These are phyloP conservation scores for Nettapus auritus DNA, from an alignment of 2,113 vertebrate species.

Conservation along the genomic window DNA sequence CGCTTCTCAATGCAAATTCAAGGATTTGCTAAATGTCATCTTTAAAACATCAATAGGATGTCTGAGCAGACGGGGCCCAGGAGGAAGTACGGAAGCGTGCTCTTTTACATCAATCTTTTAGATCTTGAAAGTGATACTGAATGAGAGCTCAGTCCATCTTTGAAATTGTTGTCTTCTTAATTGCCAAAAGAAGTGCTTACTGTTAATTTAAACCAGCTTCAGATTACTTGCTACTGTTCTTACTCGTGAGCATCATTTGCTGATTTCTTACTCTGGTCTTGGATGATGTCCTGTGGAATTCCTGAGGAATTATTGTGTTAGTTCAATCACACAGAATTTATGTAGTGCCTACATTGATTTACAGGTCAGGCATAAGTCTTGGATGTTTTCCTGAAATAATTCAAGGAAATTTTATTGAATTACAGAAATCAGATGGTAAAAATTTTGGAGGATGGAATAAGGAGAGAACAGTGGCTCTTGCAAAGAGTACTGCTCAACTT, in stretches of 20 bases:
- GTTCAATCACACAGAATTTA: not conserved
- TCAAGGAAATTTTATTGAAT: not conserved
- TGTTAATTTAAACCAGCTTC: not conserved
- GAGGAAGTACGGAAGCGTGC: not conserved
- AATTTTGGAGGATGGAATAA: not conserved
- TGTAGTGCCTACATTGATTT: not conserved
- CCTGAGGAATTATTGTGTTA: not conserved
- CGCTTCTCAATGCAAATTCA: not conserved
- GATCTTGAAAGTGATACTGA: not conserved
- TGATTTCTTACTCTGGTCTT: not conserved
- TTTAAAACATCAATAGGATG: not conserved
- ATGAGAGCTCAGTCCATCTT: not conserved
- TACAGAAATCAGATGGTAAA: not conserved
- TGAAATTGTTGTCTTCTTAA: not conserved
- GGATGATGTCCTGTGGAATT: not conserved
- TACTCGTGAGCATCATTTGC: not conserved
- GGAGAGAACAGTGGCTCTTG: not conserved
- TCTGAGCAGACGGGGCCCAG: not conserved
- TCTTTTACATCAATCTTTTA: fast-evolving
- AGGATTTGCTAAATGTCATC: not conserved
- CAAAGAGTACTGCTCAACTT: not conserved
- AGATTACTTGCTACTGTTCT: not conserved
- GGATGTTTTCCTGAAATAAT: not conserved
- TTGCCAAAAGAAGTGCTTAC: not conserved
- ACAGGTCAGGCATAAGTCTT: not conserved